Evolutionary conservation across 2,888 invertebrate genomes (phyloP).

Genomic region (Euzophera pinguis): DNA sequence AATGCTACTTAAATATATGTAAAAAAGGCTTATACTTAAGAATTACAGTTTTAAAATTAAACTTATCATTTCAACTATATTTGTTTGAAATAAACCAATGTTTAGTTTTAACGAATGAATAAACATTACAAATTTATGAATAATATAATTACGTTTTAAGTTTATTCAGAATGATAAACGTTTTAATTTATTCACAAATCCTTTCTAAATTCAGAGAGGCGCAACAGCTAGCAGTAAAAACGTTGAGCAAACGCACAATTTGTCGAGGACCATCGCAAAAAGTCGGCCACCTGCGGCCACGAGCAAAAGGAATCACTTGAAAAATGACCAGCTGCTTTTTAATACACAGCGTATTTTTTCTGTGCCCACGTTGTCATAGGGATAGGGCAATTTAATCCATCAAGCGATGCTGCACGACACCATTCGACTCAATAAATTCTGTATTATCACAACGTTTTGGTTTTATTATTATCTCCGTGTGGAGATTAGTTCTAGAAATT

Average conservation of each 20-base stretch:
- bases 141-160: background rate
- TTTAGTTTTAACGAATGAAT: too few species aligned
- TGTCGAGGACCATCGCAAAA: conserved; percentile 37
- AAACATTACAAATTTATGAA: too few species aligned
- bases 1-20: too few species aligned
- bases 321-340: conserved; percentile 80
- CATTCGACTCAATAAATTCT: conserved; percentile 74
- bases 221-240: conserved; percentile 53
- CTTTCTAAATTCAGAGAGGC: conserved; percentile 61
- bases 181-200: conserved; percentile 44
- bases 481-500: conserved; percentile 45
- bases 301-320: conserved; percentile 78
- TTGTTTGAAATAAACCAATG: too few species aligned
- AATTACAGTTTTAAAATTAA: too few species aligned
- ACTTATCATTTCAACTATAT: too few species aligned
- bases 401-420: conserved; percentile 61
- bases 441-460: conserved; percentile 71
- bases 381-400: conserved; percentile 80
- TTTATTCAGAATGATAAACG: background rate
- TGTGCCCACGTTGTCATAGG: conserved; percentile 78
- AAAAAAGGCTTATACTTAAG: too few species aligned
- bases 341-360: conserved; percentile 76
- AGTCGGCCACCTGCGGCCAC: conserved; percentile 58
- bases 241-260: conserved; percentile 64
- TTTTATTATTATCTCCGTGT: conserved; percentile 64